Conservation (phyloP, 2,113 vertebrate species). For the Antidorcas marsupialis region DNA sequence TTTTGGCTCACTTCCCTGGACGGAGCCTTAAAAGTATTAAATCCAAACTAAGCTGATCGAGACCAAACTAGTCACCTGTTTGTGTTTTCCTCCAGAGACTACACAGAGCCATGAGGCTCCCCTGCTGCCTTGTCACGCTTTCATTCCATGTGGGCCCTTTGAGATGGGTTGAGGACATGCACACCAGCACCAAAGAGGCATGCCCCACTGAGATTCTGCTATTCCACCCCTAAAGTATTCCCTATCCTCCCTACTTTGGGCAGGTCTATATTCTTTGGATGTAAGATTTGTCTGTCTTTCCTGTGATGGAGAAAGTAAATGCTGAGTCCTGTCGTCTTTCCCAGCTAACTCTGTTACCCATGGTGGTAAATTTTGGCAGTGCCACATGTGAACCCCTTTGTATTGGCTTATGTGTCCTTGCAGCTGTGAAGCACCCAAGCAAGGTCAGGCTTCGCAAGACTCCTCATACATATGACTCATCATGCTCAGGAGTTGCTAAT, state of each 20-base stretch:
- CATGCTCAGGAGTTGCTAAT: not conserved
- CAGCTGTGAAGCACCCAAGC: not conserved
- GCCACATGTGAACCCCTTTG: not conserved
- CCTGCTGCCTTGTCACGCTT: not conserved
- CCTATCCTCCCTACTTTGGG: not conserved
- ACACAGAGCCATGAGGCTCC: not conserved
- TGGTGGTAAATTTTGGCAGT: not conserved
- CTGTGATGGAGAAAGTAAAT: not conserved
- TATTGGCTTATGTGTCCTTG: not conserved
- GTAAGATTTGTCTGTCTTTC: not conserved
- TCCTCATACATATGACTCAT: not conserved
- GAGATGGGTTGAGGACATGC: not conserved
- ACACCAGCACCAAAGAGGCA: not conserved
- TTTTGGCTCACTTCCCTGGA: not conserved
- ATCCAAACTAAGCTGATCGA: not conserved
- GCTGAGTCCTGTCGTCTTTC: not conserved
- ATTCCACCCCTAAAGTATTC: rapidly evolving
- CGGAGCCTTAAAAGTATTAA: not conserved
- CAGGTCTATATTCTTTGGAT: not conserved
- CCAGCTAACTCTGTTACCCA: not conserved
- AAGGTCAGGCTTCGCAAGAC: not conserved
- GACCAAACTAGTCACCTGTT: not conserved
- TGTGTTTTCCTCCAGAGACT: not conserved
- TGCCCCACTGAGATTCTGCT: not conserved
- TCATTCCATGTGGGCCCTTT: not conserved